Conservation (phyloP, 1,140 invertebrate species). For the Drosophila sp. region DNA sequence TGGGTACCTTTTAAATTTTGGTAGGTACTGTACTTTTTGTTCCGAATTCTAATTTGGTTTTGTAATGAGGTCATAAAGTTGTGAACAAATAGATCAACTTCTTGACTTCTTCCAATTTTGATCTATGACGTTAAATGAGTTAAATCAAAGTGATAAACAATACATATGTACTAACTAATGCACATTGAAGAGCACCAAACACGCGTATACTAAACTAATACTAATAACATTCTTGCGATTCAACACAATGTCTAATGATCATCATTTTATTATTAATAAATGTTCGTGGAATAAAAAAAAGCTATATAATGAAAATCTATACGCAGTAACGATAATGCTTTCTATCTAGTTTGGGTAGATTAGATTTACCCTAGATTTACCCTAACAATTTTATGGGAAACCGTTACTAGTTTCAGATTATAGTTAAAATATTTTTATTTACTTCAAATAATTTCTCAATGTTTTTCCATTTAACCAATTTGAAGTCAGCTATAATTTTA, state of each 20-base stretch:
- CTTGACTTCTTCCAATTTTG: not conserved
- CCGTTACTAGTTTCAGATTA: too few species aligned
- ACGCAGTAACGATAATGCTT: not conserved
- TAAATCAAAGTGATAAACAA: constrained; percentile 78
- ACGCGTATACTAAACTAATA: constrained; percentile 57
- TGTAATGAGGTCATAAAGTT: not conserved
- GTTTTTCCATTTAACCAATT: too few species aligned
- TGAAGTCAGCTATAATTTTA: too few species aligned
- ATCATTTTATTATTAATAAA: constrained; percentile 77
- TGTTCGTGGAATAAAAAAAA: constrained; percentile 55
- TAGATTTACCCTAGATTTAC: too few species aligned
- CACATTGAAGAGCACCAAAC: constrained; percentile 56
- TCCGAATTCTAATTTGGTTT: not conserved
- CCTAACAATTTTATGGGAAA: too few species aligned
- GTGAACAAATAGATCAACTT: not conserved
- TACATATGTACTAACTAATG: constrained; percentile 72
- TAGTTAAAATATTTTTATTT: too few species aligned
- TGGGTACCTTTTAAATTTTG: not conserved
- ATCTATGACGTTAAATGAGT: constrained; percentile 38
- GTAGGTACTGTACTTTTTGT: not conserved
- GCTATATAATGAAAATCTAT: not conserved
- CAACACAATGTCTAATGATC: constrained; percentile 53
- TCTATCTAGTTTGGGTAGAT: not conserved
- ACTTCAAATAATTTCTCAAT: too few species aligned
- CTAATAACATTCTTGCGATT: constrained; percentile 59